Evolutionary conservation across 1,140 invertebrate genomes (phyloP).

Genomic region (Contarinia nasturtii): DNA sequence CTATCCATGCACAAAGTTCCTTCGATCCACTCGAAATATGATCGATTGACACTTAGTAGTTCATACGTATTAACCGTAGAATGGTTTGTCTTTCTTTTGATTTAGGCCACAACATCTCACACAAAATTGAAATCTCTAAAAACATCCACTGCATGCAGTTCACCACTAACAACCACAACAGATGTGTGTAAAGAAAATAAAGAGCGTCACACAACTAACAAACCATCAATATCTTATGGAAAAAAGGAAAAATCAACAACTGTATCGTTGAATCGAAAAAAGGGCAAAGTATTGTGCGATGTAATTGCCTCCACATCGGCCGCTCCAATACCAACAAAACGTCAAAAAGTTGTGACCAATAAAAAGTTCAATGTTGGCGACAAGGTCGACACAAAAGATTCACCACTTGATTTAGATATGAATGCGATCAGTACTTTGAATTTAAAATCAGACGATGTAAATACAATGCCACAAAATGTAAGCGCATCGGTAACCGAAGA

Average conservation of each 20-base stretch:
- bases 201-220: background rate
- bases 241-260: background rate
- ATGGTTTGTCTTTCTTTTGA: no score
- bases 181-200: background rate
- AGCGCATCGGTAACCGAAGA: background rate
- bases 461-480: background rate
- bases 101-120: no score
- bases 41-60: no score
- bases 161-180: background rate
- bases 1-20: no score
- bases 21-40: no score
- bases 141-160: background rate
- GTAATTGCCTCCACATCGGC: background rate
- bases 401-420: background rate
- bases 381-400: background rate
- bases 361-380: background rate
- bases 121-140: background rate
- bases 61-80: no score
- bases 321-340: background rate
- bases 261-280: background rate
- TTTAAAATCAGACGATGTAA: background rate
- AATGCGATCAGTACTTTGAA: background rate
- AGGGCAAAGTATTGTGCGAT: background rate
- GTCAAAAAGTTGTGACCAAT: background rate
- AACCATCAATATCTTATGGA: background rate